Evolutionary conservation across 2,888 invertebrate species (phyloP), one percentile per base, ranked within the genome.

Genomic region (Nasonovia ribisnigri): DNA sequence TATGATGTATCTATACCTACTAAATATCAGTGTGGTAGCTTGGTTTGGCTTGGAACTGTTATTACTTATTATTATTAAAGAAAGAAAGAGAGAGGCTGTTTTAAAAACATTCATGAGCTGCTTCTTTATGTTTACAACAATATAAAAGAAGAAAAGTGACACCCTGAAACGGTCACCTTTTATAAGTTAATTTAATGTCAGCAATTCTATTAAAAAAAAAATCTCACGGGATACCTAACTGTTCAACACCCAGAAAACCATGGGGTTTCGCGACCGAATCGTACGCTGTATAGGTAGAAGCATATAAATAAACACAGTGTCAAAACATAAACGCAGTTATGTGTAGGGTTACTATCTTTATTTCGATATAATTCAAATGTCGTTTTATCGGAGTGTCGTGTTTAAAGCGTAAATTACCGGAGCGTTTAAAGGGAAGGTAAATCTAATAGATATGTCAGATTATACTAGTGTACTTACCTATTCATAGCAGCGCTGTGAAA

Each of bases 111-210:
- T 20, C 57, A 43, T 43, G 43, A 57, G 57, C 43, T 42, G 13
- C 29, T 43, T 57, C 42, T 89, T 60, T 89, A 89, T 89, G 43
- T 57, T 43, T 6, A 43, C 54, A 57, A 29, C 43, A 60, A 43
- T 42, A 43, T 29, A 57, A n/a, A 67, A 67, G 29, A 90, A n/a
- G n/a, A 20, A 90, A 90, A n/a, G 29, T n/a, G 91, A 91, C 91
- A 84, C 91, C 51, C 84, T 42, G 84, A 84, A 84, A 91, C 84
- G 54, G 51, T 43, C 42, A 26, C 51, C 84, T 51, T 84, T 90
- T 84, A 92, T 46, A 36, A 88, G 87, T 92, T 88, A 92, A 92
- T 92, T 92, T 92, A 92, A 88, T 51, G 67, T 88, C 77, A 51
- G 13, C 51, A 29, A 54, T 92, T 87, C 48, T 92, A 48, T 92